phyloP scores from a whole-genome alignment of 2,797 vertebrate species.

The Melanotaenia nigrans region DNA sequence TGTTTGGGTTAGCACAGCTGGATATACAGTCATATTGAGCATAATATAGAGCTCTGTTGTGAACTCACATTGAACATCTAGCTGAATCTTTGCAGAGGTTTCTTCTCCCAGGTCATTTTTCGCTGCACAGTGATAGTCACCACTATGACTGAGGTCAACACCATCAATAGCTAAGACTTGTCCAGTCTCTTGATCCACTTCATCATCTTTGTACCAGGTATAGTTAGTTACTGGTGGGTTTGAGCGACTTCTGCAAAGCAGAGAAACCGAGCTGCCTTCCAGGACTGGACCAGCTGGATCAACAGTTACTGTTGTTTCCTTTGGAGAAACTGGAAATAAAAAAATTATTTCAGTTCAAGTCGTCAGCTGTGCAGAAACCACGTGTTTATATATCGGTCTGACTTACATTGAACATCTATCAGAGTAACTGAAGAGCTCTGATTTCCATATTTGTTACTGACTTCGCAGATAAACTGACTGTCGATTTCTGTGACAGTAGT shows the following conservation, averaged over 20 bases:
- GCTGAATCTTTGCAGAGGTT: conserved; percentile 38
- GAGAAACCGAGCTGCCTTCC: conserved; percentile 60
- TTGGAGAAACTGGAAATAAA: conserved; percentile 68
- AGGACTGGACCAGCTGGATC: conserved; percentile 42
- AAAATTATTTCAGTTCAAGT: conserved; percentile 6
- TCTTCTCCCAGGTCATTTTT: conserved; percentile 61
- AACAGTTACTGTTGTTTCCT: conserved; percentile 48
- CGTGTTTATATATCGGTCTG: neutral
- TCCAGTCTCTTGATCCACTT: conserved; percentile 29
- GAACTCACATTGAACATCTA: conserved; percentile 75
- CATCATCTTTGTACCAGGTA: conserved; percentile 66
- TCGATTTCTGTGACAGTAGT: conserved; percentile 42
- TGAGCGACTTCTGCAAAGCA: conserved; percentile 65
- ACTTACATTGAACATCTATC: conserved; percentile 74
- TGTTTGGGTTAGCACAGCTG: conserved; percentile 59
- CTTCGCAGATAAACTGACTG: conserved; percentile 62
- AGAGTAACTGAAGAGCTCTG: conserved; percentile 66
- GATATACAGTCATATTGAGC: conserved; percentile 46
- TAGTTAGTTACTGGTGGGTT: conserved; percentile 67
- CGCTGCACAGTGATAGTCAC: conserved; percentile 64
- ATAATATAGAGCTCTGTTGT: conserved; percentile 24
- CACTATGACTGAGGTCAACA: conserved; percentile 15
- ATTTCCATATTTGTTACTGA: conserved; percentile 58
- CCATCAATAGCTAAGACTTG: conserved; percentile 8
- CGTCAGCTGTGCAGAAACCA: neutral